Conservation (phyloP, 2,888 invertebrate genomes). For the Julus scandinavius region DNA sequence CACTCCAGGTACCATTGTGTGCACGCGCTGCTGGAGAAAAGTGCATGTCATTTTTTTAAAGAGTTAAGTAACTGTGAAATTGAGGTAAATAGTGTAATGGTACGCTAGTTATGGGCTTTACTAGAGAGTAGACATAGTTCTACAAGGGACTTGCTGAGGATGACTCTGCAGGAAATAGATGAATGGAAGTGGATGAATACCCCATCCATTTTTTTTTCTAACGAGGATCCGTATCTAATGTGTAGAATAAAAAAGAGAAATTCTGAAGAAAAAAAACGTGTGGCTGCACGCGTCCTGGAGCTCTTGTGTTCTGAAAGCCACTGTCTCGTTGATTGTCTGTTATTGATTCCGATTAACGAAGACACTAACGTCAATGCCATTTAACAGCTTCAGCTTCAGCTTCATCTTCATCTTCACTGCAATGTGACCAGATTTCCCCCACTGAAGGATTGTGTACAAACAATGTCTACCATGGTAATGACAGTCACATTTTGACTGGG, state of each 20-base stretch:
- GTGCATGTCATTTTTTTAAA: constrained; percentile 17
- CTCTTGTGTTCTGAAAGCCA: background rate
- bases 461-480: no score
- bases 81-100: constrained; percentile 11
- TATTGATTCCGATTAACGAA: background rate
- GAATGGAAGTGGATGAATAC: constrained; percentile 3
- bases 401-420: background rate
- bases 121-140: background rate
- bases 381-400: background rate
- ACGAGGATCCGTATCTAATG: background rate
- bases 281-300: background rate
- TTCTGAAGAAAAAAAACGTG: background rate
- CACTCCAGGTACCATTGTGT: constrained; percentile 11
- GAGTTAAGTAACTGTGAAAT: constrained; percentile 18
- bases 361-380: background rate
- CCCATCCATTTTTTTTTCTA: background rate
- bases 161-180: background rate
- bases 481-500: no score
- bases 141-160: background rate
- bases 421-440: background rate
- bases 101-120: background rate
- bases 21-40: background rate
- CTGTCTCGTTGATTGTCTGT: background rate
- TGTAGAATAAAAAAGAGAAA: background rate
- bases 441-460: no score